Evolutionary conservation across 2,113 vertebrate genomes (phyloP).

Genomic region (Antechinus stuartii): DNA sequence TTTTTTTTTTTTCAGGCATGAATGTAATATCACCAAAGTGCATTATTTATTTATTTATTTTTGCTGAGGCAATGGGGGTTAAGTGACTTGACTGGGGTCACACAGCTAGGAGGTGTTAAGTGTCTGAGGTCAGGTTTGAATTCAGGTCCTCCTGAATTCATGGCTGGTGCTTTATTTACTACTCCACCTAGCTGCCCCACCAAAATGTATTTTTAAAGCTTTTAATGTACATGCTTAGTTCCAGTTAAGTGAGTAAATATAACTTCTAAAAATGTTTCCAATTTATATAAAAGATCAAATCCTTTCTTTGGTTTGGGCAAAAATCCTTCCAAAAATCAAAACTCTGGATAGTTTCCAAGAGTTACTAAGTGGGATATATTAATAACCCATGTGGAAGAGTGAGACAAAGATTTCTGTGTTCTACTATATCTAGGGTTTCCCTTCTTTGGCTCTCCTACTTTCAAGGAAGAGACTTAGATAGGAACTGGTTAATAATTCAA

Average conservation of each 20-base stretch:
- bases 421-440: conserved; percentile 5
- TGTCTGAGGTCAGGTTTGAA: too few species aligned
- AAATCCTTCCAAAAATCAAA: conserved; percentile 40
- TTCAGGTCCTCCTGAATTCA: too few species aligned
- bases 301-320: conserved; percentile 40
- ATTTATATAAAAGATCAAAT: background rate
- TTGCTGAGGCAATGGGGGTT: too few species aligned
- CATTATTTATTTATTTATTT: background rate
- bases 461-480: conserved; percentile 50
- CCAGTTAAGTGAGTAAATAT: background rate
- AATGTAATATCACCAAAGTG: background rate
- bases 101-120: too few species aligned
- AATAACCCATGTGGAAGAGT: conserved; percentile 69
- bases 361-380: conserved; percentile 54
- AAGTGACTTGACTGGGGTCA: too few species aligned
- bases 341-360: conserved; percentile 59
- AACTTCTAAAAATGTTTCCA: conserved; percentile 19
- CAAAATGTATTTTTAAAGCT: background rate
- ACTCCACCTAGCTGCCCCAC: too few species aligned
- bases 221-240: background rate
- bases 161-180: too few species aligned
- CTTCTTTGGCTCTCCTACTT: conserved; percentile 43
- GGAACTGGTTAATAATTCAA: conserved; percentile 74
- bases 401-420: conserved; percentile 35
- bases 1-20: background rate